phyloP scores from a whole-genome alignment of 2,113 vertebrate genomes.

The Galemys pyrenaicus region DNA sequence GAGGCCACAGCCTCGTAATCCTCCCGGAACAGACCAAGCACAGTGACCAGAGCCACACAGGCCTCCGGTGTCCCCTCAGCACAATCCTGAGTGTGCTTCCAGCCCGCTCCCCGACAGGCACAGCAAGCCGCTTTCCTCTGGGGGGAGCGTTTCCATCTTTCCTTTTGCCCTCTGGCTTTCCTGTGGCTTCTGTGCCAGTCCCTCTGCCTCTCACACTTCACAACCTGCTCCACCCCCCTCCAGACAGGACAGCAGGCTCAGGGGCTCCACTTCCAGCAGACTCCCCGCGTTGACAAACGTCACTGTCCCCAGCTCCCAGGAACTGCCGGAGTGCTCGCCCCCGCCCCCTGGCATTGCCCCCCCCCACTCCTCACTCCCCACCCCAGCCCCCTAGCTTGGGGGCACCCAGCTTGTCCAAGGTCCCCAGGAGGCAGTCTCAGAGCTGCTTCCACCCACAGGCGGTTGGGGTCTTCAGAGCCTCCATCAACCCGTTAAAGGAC shows the following conservation, averaged over 20 bases:
- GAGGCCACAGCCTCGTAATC: neutral
- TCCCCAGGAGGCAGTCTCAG: neutral
- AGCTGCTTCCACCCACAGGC: neutral
- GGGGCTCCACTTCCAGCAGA: neutral
- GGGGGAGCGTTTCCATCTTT: neutral
- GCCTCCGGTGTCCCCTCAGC: neutral
- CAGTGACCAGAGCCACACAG: neutral
- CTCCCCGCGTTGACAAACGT: neutral
- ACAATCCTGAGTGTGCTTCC: neutral
- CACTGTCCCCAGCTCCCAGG: neutral
- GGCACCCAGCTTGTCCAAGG: neutral
- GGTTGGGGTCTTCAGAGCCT: neutral
- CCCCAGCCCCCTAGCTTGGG: neutral
- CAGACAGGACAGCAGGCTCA: neutral
- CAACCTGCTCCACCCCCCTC: neutral
- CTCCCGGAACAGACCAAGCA: neutral
- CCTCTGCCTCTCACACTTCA: neutral
- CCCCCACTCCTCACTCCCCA: neutral
- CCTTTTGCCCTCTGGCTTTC: neutral
- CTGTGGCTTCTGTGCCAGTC: neutral
- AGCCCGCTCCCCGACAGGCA: neutral
- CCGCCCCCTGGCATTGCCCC: neutral
- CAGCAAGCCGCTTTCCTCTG: neutral
- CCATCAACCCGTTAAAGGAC: neutral
- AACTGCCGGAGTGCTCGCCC: neutral